Conservation (phyloP, 1,140 invertebrate genomes). For the Riptortus pedestris region DNA sequence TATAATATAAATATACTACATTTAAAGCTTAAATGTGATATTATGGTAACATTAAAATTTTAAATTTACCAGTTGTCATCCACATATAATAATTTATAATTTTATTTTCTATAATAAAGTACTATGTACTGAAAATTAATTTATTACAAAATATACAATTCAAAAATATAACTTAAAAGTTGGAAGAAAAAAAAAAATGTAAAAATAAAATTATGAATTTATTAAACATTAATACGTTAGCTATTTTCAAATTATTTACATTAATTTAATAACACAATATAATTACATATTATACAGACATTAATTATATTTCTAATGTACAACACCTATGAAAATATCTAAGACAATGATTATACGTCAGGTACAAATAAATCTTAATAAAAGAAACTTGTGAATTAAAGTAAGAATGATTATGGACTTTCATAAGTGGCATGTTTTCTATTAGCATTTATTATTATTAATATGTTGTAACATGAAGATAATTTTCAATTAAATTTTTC, state of each 20-base stretch:
- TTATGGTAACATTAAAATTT: constrained; percentile 24
- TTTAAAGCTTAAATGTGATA: constrained; percentile 27
- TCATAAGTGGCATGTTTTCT: too few species aligned
- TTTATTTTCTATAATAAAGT: constrained; percentile 13
- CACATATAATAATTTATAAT: constrained; percentile 14
- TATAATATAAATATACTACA: constrained; percentile 17
- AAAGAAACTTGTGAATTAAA: too few species aligned
- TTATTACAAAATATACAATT: constrained; percentile 15
- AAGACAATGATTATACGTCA: background rate
- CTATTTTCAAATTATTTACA: background rate
- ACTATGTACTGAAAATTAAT: constrained; percentile 20
- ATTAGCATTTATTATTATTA: too few species aligned
- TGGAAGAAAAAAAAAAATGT: background rate
- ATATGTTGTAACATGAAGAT: too few species aligned
- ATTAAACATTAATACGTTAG: background rate
- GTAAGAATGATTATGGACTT: too few species aligned
- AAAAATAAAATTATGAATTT: constrained; percentile 6
- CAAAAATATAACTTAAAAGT: background rate
- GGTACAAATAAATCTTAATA: too few species aligned
- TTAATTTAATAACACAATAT: background rate
- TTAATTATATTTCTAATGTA: background rate
- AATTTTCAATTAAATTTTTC: too few species aligned
- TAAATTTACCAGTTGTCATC: constrained; percentile 12
- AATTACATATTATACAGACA: background rate
- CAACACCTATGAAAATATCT: background rate